Base-by-base conservation (phyloP, 1,140 invertebrate genomes). In the Parasteatoda tepidariorum region DNA sequence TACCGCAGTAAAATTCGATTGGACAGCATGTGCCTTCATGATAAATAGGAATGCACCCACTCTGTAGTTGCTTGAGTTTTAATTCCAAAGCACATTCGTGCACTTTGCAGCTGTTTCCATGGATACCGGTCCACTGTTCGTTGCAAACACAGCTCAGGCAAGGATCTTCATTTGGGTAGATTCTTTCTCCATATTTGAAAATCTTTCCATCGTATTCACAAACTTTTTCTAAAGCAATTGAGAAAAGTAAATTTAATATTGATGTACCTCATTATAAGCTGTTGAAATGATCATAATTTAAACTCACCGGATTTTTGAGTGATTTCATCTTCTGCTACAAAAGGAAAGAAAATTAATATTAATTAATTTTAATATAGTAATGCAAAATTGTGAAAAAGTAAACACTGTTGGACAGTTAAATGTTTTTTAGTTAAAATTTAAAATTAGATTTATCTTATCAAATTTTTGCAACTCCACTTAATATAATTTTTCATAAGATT, bases 1-100 rank as follows among this genome's bases (percentile, higher is more conserved):
- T 31, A 85, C 84, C 67, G 26, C 85, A 86, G 64, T 74, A 75
- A 33, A 73, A 84, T 38, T 86, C 84, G n/a, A 86, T 85, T 0
- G 85, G 84, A 74, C 85, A 86, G 24, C 85, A 86, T 1, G 78
- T 68, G 6, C 54, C 55, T 18, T 75, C 64, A n/a, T 83, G 85
- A 70, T 86, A 86, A 30, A 86, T 84, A 11, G 85, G 85, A 18
- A 83, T 4, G 48, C 84, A 86, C 3, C 84, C 78, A 9, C 54
- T 38, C 13, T 13, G 24, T 0, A 73, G 5, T 15, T 66, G 7
- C 11, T 74, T 33, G 9, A 64, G 34, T 6, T 75, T 33, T 31
- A 22, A 34, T 34, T 84, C 70, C 30, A 84, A 34, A 2, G 24
- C 33, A 24, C 82, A 84, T 18, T 84, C 64, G 33, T 62, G 26